Evolutionary conservation across 2,888 invertebrate genomes (phyloP), one percentile per base, ranked within the genome.

Genomic region (Aphidoletes aphidimyza): DNA sequence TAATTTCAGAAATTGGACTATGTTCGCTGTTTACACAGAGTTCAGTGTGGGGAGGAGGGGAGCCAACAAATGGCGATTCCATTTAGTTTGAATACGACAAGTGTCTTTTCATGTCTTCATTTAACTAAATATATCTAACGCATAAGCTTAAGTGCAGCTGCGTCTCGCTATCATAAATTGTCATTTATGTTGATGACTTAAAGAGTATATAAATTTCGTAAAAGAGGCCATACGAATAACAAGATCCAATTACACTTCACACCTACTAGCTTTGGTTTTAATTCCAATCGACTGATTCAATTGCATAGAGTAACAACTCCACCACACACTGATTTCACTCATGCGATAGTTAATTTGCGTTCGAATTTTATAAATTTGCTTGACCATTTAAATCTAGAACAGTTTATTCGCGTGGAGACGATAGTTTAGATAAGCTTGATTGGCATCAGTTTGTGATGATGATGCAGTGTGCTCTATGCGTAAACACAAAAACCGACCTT

Each of bases 381-480:
- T 30, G 69, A 34, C 26, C 69, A 69, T 54, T 54, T 26, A 14
- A 54, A 54, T 54, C 5, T 54, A 54, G 47, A 47, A 26, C 54
- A 54, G 8, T 22, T 22, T 26, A 22, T 42, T 42, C 42, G 42
- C 6, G 6, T 14, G 42, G 8, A 9, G 42, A 26, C 54, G 54
- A 54, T 54, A 69, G 69, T 69, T 69, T 30, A 69, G 69, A 69
- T 30, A 69, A 69, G 69, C 19, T 14, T 30, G 69, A 69, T 69
- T 69, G 69, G 34, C 69, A 69, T 69, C 26, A 30, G 17, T 69
- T 34, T n/a, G 9, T 26, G 26, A 54, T 22, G 5, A 54, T 6
- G 11, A 54, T 54, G 54, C 54, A 54, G 3, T 47, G 8, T 17
- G 47, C 47, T 47, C 17, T 47, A 2, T 54, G 54, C 54, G 54